Conservation (phyloP, 2,113 vertebrate genomes). For the Hylia prasina region DNA sequence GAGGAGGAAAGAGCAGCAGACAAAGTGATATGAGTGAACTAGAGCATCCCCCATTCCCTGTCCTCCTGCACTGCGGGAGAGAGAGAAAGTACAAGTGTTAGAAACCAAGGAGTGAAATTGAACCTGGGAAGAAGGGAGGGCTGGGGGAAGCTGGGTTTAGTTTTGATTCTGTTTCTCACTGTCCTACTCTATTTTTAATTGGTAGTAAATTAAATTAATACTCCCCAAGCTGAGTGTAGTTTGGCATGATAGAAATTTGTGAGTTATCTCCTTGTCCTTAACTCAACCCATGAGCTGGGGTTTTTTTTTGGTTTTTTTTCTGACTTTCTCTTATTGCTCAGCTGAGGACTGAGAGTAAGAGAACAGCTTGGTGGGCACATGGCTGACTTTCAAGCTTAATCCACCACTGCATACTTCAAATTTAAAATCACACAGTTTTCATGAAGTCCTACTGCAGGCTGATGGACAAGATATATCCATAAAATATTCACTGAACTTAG, state of each 20-base stretch:
- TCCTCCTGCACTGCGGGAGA: accelerated
- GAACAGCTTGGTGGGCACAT: background rate
- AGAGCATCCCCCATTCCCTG: background rate
- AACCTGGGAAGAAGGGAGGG: background rate
- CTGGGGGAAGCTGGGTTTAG: background rate
- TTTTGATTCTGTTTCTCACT: background rate
- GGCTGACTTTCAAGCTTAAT: background rate
- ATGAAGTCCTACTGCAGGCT: background rate
- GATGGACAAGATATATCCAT: background rate
- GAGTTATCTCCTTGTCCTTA: background rate
- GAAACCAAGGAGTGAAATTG: background rate
- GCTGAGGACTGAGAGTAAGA: background rate
- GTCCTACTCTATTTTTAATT: background rate
- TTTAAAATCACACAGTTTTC: background rate
- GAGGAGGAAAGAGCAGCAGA: background rate
- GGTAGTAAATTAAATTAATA: background rate
- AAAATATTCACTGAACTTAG: background rate
- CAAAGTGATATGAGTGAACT: background rate
- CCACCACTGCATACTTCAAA: background rate
- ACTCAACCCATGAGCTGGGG: background rate
- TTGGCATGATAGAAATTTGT: background rate
- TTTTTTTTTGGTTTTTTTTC: background rate
- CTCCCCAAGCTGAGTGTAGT: background rate
- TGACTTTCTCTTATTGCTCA: background rate
- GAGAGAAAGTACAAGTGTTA: background rate